Evolutionary conservation across 2,113 vertebrate genomes (phyloP).

Genomic region (Stictonetta naevosa): DNA sequence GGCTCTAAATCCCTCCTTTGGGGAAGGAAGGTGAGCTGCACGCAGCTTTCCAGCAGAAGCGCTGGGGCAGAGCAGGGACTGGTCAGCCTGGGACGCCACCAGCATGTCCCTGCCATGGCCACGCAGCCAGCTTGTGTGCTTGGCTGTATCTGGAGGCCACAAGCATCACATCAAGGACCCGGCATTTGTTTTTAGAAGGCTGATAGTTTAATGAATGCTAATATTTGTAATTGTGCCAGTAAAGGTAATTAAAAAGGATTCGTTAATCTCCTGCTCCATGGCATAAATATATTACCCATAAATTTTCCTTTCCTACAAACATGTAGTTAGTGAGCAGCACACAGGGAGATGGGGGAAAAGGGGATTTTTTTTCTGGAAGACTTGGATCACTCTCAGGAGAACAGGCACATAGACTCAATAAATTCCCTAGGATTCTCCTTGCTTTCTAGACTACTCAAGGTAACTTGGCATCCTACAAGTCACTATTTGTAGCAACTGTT

Average conservation of each 20-base stretch:
- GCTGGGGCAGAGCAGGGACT: neutral
- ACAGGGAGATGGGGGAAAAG: neutral
- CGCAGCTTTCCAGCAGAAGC: neutral
- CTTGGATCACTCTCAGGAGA: neutral
- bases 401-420: neutral
- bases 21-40: neutral
- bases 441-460: neutral
- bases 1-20: neutral
- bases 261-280: neutral
- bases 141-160: fast-evolving
- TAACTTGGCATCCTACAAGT: neutral
- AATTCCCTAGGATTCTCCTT: neutral
- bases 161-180: fast-evolving
- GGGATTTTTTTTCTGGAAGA: neutral
- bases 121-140: neutral
- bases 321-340: neutral
- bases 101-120: neutral
- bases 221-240: neutral
- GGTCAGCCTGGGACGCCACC: neutral
- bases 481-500: neutral
- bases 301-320: neutral
- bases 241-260: neutral
- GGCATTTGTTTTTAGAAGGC: neutral
- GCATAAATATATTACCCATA: neutral
- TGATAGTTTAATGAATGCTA: neutral